phyloP scores from a whole-genome alignment of 2,113 vertebrate species.

The Bos taurus region DNA sequence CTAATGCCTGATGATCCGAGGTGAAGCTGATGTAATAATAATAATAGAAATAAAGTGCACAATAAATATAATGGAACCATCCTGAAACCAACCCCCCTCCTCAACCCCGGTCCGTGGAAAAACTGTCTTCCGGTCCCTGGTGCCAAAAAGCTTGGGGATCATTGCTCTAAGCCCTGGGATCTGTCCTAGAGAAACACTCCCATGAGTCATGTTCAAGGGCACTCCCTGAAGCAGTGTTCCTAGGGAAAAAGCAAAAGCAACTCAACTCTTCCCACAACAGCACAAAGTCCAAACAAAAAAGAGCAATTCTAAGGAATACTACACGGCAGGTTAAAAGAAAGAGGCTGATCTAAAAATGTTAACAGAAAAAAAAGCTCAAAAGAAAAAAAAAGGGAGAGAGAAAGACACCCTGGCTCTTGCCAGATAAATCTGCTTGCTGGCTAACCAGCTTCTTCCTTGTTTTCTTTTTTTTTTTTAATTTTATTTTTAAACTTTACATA shows the following conservation, averaged over 20 bases:
- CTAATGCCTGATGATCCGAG: neutral
- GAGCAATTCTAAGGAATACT: neutral
- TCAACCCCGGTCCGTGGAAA: accelerated
- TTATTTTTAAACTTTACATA: too few relatives aligned
- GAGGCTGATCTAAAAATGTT: neutral
- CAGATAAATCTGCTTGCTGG: neutral
- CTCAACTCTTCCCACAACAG: neutral
- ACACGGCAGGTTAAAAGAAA: neutral
- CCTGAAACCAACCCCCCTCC: neutral
- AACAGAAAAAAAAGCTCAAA: neutral
- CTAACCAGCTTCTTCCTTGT: neutral
- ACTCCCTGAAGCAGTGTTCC: neutral
- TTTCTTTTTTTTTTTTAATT: neutral
- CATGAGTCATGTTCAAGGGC: neutral
- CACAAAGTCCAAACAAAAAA: neutral
- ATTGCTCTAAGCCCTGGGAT: neutral
- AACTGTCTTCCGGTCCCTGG: neutral
- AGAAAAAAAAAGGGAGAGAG: neutral
- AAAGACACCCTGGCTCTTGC: neutral
- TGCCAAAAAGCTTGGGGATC: neutral
- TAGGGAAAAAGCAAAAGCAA: neutral
- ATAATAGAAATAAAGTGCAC: neutral
- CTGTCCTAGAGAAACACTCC: neutral
- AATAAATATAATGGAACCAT: neutral
- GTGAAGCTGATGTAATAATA: neutral